Percentiles rank a stretch among this genome's conserved stretches.
phyloP scores from a whole-genome alignment of 2,113 vertebrate genomes.

The Phrynosoma platyrhinos region DNA sequence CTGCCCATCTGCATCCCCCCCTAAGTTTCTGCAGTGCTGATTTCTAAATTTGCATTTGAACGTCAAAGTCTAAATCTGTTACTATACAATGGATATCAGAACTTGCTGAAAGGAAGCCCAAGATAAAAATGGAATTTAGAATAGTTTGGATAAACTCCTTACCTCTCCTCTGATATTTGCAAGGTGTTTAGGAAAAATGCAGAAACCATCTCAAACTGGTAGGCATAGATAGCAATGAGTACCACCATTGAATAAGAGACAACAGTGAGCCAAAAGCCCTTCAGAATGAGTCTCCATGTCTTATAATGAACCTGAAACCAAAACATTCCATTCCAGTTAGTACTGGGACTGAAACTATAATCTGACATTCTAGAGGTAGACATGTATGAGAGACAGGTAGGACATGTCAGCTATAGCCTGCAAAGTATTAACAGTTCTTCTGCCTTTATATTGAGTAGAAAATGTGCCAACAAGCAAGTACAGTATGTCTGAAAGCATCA shows the following conservation, averaged over 20 bases:
- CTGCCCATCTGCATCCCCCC: too few species aligned
- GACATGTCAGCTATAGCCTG: not conserved
- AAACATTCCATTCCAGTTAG: not conserved
- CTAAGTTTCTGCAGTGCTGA: not conserved
- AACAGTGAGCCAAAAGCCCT: conserved; percentile 80
- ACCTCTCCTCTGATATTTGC: conserved; percentile 83
- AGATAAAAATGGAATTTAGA: not conserved
- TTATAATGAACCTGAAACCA: conserved; percentile 69
- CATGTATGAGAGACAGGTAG: not conserved
- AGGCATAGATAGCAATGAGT: conserved; percentile 79
- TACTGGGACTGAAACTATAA: not conserved
- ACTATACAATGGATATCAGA: not conserved
- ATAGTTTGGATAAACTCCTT: conserved; percentile 29
- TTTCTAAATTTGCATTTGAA: not conserved
- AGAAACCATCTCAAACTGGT: conserved; percentile 83
- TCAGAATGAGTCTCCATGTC: conserved; percentile 75
- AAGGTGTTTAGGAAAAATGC: conserved; percentile 78
- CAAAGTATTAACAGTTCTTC: not conserved
- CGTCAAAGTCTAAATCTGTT: not conserved
- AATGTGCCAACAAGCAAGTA: not conserved
- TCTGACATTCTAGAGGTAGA: not conserved
- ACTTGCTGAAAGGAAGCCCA: not conserved
- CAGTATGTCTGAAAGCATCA: not conserved
- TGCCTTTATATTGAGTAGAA: not conserved
- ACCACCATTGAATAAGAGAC: conserved; percentile 83